These are phyloP conservation scores for Leucophenga varia DNA, from an alignment of 1,140 invertebrate species.

Conservation along the genomic window DNA sequence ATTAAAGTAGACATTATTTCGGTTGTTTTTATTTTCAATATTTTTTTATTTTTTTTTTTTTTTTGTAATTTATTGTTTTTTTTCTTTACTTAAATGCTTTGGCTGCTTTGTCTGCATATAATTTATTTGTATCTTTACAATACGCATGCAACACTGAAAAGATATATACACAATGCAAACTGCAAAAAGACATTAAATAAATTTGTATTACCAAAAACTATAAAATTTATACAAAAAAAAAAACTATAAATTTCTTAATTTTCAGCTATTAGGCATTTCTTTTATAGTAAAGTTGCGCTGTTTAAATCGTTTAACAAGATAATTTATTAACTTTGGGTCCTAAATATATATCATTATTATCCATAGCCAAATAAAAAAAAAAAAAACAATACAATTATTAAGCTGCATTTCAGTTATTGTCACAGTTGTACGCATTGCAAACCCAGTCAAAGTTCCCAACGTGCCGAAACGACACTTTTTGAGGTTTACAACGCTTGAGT, in stretches of 20 bases:
- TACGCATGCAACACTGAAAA: constrained; percentile 7
- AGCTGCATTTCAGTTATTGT: constrained; percentile 23
- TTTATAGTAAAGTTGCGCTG: too few species aligned
- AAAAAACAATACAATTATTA: not conserved
- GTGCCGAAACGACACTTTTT: not conserved
- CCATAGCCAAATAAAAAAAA: not conserved
- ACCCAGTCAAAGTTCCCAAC: constrained; percentile 3
- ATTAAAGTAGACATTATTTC: too few species aligned
- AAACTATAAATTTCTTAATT: constrained; percentile 17
- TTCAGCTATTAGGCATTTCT: not conserved
- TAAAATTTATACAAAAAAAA: constrained; percentile 1
- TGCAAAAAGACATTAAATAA: constrained; percentile 13
- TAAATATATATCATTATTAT: not conserved
- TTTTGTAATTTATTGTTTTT: too few species aligned
- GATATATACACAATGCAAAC: constrained; percentile 32
- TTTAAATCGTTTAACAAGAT: too few species aligned
- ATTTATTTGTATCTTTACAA: not conserved
- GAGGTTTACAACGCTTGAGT: constrained; percentile 9
- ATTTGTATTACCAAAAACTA: constrained; percentile 30
- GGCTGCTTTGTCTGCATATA: constrained; percentile 31
- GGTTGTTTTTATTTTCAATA: too few species aligned
- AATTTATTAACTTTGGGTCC: too few species aligned
- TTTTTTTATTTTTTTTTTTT: too few species aligned
- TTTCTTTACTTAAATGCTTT: too few species aligned
- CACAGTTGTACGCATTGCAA: constrained; percentile 40